A percentile compares a stretch with the other conserved stretches of the same genome.
phyloP scores from a whole-genome alignment of 2,113 vertebrate genomes.

The Ammodytes marinus region DNA sequence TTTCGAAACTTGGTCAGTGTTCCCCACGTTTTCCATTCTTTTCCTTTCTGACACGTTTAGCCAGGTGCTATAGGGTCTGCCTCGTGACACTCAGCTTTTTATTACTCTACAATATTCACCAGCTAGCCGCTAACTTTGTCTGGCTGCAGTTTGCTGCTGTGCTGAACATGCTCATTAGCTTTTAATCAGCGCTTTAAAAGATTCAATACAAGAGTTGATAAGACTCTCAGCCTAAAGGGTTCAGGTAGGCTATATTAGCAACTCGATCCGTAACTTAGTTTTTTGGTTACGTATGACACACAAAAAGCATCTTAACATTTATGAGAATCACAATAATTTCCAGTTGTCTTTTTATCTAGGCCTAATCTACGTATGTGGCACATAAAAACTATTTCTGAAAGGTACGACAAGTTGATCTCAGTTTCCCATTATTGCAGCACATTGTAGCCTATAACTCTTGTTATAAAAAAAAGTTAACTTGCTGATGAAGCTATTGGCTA shows the following conservation, averaged over 20 bases:
- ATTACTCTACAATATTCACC: not conserved
- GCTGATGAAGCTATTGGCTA: slow-evolving; percentile 45
- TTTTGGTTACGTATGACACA: not conserved
- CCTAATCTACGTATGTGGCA: too few relatives aligned
- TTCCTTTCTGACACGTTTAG: too few relatives aligned
- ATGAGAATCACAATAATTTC: not conserved
- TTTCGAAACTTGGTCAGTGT: too few relatives aligned
- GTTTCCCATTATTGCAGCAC: not conserved
- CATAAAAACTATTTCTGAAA: not conserved
- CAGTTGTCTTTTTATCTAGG: not conserved
- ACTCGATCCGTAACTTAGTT: too few relatives aligned
- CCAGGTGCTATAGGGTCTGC: not conserved
- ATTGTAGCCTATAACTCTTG: not conserved
- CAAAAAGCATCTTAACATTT: not conserved
- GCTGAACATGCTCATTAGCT: not conserved
- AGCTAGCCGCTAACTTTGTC: not conserved
- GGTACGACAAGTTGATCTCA: too few relatives aligned
- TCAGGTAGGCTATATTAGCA: too few relatives aligned
- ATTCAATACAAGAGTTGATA: not conserved
- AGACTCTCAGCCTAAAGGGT: too few relatives aligned
- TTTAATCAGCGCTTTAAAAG: not conserved
- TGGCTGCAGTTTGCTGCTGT: not conserved
- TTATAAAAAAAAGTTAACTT: slow-evolving; percentile 24
- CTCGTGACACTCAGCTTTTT: not conserved
- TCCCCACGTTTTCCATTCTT: too few relatives aligned